These are phyloP conservation scores for Perognathus longimembris DNA, from an alignment of 2,113 vertebrate genomes.

Conservation along the genomic window DNA sequence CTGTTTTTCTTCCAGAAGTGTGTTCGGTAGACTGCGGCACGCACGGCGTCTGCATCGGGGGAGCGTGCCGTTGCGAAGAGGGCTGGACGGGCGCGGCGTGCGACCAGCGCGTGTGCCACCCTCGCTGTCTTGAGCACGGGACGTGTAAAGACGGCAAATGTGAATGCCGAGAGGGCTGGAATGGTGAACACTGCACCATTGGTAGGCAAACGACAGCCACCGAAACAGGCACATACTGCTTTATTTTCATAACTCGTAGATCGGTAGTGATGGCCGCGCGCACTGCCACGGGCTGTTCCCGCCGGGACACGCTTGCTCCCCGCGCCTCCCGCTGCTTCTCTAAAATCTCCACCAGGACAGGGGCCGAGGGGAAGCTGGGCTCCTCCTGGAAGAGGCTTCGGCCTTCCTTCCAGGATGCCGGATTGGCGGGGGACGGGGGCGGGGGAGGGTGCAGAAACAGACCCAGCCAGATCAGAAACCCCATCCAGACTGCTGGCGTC, in stretches of 20 bases:
- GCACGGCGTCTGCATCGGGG: slow-evolving; percentile 97
- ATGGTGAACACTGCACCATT: slow-evolving; percentile 99
- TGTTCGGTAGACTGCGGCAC: slow-evolving; percentile 99
- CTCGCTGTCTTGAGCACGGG: slow-evolving; percentile 98
- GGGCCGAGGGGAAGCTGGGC: background rate
- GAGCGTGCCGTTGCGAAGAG: slow-evolving; percentile 98
- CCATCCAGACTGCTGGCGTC: background rate
- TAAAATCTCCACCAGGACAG: slow-evolving; percentile 1
- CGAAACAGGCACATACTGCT: slow-evolving; percentile 93
- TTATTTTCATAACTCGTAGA: slow-evolving; percentile 93
- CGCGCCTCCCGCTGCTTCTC: slow-evolving; percentile 53
- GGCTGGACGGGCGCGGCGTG: slow-evolving; percentile 97
- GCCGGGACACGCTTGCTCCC: slow-evolving; percentile 85
- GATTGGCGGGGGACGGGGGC: too few relatives aligned
- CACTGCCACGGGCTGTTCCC: slow-evolving; percentile 87
- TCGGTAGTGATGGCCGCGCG: slow-evolving; percentile 88
- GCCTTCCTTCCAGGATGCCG: slow-evolving; percentile 30
- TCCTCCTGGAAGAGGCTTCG: background rate
- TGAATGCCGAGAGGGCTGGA: slow-evolving; percentile 99
- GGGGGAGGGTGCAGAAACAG: too few relatives aligned
- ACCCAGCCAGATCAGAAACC: background rate
- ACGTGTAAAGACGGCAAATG: slow-evolving; percentile 99
- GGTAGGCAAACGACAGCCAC: slow-evolving; percentile 94
- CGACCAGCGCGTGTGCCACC: slow-evolving; percentile 98
- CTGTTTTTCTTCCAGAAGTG: slow-evolving; percentile 92